Evolutionary conservation across 2,113 vertebrate genomes (phyloP), one percentile per base, ranked within the genome.

Genomic region (Taurulus bubalis): DNA sequence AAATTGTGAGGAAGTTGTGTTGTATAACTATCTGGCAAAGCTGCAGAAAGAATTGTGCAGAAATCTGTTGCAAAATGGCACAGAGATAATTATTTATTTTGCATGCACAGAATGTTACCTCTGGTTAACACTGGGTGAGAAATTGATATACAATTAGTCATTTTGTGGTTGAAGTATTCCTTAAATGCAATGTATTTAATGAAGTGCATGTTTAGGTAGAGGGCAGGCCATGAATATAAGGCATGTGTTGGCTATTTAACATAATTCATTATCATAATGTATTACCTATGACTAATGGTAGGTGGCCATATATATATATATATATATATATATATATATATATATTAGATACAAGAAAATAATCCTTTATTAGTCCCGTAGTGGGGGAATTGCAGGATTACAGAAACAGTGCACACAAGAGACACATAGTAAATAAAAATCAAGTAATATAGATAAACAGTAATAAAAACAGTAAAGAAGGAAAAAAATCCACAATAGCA

Each of bases 1-100:
- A 67, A 53, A 45, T 47, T 71, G 24, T 40, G 24, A 68, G 66
- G 24, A 36, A 51, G 30, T 60, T 65, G 28, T 77, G 47, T 71
- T 69, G 30, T 16, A 59, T 47, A 42, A 65, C 26, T 24, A 42
- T 71, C 71, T 60, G 64, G 36, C 53, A 56, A 64, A n/a, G 3
- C 24, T 55, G 7, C 28, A 69, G 51, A 45, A 36, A 42, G 38
- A 62, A 15, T 18, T 20, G 22, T 1, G 3, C 32, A 66, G 45
- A 69, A 51, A 66, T 20, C 34, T 59, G 38, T 56, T 26, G n/a
- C 53, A 56, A 59, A 38, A 49, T 28, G 38, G 38, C 72, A 11
- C 6, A n/a, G n/a, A 60, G 32, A 51, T 56, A 82, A 18, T 2
- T 38, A 20, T 0, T 64, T 45, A 56, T 38, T 45, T 28, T 28